Conservation (phyloP, 2,888 invertebrate genomes). For the Mylabris sibirica region DNA sequence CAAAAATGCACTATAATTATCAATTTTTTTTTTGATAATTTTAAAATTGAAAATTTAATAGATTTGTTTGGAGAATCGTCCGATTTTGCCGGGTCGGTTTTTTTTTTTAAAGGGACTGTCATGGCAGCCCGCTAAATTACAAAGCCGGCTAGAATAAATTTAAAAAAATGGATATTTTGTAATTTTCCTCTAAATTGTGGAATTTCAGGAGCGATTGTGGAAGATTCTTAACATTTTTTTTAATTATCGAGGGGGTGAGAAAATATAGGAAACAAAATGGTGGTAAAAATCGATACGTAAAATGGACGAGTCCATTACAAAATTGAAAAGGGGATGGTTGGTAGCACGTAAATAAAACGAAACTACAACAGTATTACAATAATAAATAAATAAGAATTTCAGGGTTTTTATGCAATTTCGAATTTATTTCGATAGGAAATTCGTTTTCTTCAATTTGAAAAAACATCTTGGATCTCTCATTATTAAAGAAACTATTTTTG, state of each 20-base stretch:
- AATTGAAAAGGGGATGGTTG: conserved; percentile 42
- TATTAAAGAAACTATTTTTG: conserved; percentile 18
- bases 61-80: background rate
- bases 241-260: conserved; percentile 7
- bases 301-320: conserved; percentile 44
- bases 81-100: conserved; percentile 51
- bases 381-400: conserved; percentile 12
- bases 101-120: conserved; percentile 46
- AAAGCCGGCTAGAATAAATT: conserved; percentile 33
- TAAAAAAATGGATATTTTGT: too few relatives aligned
- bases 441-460: background rate
- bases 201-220: background rate
- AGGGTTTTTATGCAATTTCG: background rate
- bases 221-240: background rate
- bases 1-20: background rate
- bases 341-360: conserved; percentile 25
- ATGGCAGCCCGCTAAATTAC: conserved; percentile 54
- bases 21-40: conserved; percentile 38
- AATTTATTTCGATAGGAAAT: background rate
- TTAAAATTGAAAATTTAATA: background rate
- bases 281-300: conserved; percentile 38
- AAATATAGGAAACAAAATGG: conserved; percentile 9
- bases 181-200: too few relatives aligned
- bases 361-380: conserved; percentile 6
- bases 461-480: background rate